Evolutionary conservation across 2,113 vertebrate genomes (phyloP), one percentile per base, ranked within the genome.

Genomic region (Andinoacara biseriatus): DNA sequence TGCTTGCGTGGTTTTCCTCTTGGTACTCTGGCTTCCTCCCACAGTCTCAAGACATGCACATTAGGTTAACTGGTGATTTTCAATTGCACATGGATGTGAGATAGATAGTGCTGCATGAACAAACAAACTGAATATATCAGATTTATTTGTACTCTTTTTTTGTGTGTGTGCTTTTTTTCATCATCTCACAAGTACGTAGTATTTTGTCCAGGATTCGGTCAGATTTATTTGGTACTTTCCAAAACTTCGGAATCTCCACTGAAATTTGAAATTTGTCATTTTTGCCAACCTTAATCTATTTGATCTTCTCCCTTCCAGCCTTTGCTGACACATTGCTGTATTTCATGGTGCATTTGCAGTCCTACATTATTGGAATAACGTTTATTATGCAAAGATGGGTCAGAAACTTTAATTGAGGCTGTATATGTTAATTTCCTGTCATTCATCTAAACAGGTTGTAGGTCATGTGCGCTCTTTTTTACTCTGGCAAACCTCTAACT

Each of bases 401-500:
- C 63, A 49, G 29, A 46, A 69, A 20, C 29, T 60, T 38, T 59
- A 38, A 22, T 49, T 61, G 56, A 26, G 20, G 20, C 14, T 74
- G 60, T 62, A 14, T 59, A 31, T 46, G 24, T 67, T 24, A 6
- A 61, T 86, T 59, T 83, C 49, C 33, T 59, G 17, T 75, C 22
- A 20, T 81, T 79, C 40, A 65, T 85, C 15, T 31, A 24, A 76
- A 52, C 33, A 57, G 20, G 58, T 56, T 63, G 9, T 74, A 33
- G 72, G 78, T 82, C 72, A 80, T 80, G 75, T 82, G 81, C 65
- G 17, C 24, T 74, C 17, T 35, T 72, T 61, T 46, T 67, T 18
- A 22, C 29, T 74, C 35, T 52, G 26, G 31, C 69, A 74, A 74
- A 9, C 20, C 59, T 78, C 43, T 56, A 69, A 33, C 24, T 9